Conservation (phyloP, 1,140 invertebrate species). For the Oncopodura yosiiana region DNA sequence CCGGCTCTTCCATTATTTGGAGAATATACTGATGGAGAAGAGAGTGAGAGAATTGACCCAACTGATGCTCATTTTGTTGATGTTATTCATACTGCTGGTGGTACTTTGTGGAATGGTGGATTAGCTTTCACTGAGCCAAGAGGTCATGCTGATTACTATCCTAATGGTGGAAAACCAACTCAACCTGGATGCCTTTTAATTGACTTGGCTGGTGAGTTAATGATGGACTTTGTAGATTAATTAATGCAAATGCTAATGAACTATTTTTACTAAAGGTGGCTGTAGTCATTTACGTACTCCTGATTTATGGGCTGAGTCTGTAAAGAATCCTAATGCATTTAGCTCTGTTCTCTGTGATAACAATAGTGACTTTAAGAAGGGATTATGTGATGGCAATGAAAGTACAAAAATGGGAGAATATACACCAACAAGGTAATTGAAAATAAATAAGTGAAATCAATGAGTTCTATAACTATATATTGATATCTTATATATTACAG, state of each 20-base stretch:
- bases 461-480: background rate
- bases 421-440: constrained; percentile 27
- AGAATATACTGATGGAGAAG: constrained; percentile 5
- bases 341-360: constrained; percentile 25
- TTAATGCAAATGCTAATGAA: too few relatives aligned
- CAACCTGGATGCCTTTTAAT: constrained; percentile 15
- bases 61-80: constrained; percentile 51
- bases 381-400: constrained; percentile 20
- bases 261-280: too few relatives aligned
- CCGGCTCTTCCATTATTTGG: constrained; percentile 28
- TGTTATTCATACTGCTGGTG: constrained; percentile 55
- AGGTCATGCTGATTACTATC: constrained; percentile 54
- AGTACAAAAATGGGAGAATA: constrained; percentile 31
- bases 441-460: background rate
- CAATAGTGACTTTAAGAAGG: constrained; percentile 28
- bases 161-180: constrained; percentile 2
- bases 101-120: constrained; percentile 25
- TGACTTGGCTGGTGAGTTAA: constrained; percentile 1
- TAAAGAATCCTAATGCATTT: constrained; percentile 35
- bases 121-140: constrained; percentile 45
- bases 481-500: constrained; percentile 43
- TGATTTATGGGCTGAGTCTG: constrained; percentile 41
- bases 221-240: constrained; percentile 17
- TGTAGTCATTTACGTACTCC: constrained; percentile 39
- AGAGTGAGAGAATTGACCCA: constrained; percentile 45